These are phyloP conservation scores for Pteronura brasiliensis DNA, from an alignment of 2,113 vertebrate species.

Conservation along the genomic window DNA sequence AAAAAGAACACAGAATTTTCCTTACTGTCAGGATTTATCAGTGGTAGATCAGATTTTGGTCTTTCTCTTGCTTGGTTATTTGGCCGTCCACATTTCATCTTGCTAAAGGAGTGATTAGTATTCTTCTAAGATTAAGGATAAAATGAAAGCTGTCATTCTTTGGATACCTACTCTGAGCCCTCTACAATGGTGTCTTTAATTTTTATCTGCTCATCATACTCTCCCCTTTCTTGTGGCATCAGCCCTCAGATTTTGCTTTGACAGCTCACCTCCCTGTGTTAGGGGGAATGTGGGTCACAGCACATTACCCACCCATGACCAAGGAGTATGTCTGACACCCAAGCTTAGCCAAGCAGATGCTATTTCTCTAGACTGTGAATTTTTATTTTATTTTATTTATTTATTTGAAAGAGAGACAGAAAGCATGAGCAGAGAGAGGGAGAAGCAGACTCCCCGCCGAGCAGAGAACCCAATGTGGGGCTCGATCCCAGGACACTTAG, in stretches of 20 bases:
- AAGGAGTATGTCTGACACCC: neutral
- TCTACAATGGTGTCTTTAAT: neutral
- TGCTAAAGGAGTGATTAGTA: neutral
- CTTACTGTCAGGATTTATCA: neutral
- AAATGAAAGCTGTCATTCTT: neutral
- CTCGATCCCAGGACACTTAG: too few relatives aligned
- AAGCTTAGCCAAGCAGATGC: neutral
- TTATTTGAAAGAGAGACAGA: too few relatives aligned
- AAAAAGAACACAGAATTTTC: neutral
- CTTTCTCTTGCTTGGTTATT: neutral
- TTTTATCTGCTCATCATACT: neutral
- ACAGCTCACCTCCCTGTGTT: neutral
- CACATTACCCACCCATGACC: neutral
- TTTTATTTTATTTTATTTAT: too few relatives aligned
- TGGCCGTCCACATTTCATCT: neutral
- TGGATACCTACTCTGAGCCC: neutral
- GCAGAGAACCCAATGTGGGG: too few relatives aligned
- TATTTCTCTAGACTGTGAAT: neutral
- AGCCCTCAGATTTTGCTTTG: neutral
- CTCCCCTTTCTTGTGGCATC: neutral
- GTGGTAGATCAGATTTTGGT: neutral
- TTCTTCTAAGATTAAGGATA: neutral
- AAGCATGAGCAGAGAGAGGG: too few relatives aligned
- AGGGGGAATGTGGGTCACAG: neutral
- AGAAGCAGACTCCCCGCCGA: too few relatives aligned